Evolutionary conservation across 23 tunicate genomes (phyloP).

Genomic region (Trididemnum clinides): DNA sequence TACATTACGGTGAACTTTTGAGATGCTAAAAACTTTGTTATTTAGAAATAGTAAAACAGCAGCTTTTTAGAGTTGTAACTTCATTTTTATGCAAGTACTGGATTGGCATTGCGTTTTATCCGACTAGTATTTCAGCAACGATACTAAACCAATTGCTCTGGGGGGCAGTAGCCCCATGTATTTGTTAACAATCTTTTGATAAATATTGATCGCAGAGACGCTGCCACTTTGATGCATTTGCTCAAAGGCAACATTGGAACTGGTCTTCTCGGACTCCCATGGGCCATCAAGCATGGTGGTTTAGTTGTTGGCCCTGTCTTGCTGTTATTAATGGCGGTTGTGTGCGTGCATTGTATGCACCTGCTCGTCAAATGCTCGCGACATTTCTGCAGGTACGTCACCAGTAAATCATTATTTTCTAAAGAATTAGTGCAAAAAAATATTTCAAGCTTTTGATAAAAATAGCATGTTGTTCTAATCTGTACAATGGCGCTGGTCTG

Average conservation of each 20-base stretch:
- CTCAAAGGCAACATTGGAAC: conserved; percentile 96
- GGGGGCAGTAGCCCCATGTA: no score
- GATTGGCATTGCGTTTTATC: no score
- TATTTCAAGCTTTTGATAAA: not conserved
- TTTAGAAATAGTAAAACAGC: no score
- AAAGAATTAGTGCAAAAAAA: not conserved
- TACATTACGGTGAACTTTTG: no score
- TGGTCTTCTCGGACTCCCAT: conserved; percentile 83
- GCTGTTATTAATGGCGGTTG: conserved; percentile 72
- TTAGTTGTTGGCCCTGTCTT: conserved; percentile 76
- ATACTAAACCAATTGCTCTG: no score
- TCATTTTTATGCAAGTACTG: no score
- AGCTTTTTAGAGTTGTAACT: no score
- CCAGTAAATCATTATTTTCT: not conserved
- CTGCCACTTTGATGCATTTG: conserved; percentile 87
- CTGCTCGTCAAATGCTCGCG: conserved; percentile 82
- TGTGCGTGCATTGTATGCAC: conserved; percentile 92
- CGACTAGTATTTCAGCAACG: no score
- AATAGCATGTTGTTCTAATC: not conserved
- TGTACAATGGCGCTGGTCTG: not conserved
- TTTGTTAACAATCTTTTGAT: no score
- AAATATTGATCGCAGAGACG: conserved; percentile 57
- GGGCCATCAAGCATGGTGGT: conserved; percentile 92
- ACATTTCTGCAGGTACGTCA: conserved; percentile 73
- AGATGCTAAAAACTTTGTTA: no score